Evolutionary conservation across 1,140 invertebrate species (phyloP).

Genomic region (Ctenoplectra terminalis): DNA sequence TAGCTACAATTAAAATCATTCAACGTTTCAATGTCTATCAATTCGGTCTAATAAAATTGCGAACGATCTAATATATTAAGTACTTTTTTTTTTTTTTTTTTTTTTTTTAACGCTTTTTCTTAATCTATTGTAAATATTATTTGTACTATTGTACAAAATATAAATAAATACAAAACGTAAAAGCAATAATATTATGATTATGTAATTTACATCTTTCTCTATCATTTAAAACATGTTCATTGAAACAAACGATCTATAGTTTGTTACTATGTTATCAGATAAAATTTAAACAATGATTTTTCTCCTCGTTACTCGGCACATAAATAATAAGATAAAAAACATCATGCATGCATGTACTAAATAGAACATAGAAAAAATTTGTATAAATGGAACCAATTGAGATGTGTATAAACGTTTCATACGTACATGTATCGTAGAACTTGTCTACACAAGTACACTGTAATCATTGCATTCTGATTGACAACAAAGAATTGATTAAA

Average conservation of each 20-base stretch:
- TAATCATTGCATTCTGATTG: conserved; percentile 46
- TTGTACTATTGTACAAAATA: conserved; percentile 22
- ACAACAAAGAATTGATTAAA: conserved; percentile 28
- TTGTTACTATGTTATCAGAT: conserved; percentile 9
- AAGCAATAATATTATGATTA: conserved; percentile 23
- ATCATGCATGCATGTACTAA: conserved; percentile 48
- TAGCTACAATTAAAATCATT: conserved; percentile 13
- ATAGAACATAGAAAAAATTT: conserved; percentile 36
- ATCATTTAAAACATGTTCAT: conserved; percentile 42
- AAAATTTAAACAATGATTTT: not conserved
- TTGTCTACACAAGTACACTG: conserved; percentile 51
- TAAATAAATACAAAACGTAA: conserved; percentile 33
- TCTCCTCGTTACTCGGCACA: conserved; percentile 47
- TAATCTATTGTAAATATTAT: conserved; percentile 19
- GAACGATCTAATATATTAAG: conserved; percentile 24
- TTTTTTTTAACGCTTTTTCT: not conserved
- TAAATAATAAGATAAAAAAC: conserved; percentile 47
- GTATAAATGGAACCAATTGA: conserved; percentile 40
- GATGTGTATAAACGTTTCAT: conserved; percentile 50
- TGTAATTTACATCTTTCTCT: conserved; percentile 50
- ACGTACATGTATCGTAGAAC: conserved; percentile 52
- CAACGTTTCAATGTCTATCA: conserved; percentile 20
- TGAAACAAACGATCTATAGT: conserved; percentile 4
- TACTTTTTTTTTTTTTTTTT: no score
- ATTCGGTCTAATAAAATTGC: not conserved